A percentile compares a stretch with the other conserved stretches of the same genome.
phyloP scores from a whole-genome alignment of 2,888 invertebrate species.

The Sericinus montela region DNA sequence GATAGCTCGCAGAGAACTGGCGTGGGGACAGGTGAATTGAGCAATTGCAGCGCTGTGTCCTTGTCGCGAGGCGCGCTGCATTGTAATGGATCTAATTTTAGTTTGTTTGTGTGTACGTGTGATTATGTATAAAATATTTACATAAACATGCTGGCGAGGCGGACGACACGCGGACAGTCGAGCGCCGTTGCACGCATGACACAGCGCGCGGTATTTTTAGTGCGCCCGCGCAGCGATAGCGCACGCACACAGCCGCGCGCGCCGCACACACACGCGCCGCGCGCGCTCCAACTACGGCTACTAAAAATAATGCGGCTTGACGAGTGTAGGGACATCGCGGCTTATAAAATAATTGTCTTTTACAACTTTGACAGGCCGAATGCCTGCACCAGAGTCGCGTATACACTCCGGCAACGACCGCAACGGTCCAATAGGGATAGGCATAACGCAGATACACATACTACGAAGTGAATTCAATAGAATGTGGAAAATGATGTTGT shows the following conservation, averaged over 20 bases:
- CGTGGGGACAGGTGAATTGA: background rate
- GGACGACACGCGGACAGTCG: background rate
- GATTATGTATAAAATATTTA: slow-evolving; percentile 3
- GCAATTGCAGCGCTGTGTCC: background rate
- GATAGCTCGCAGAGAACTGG: background rate
- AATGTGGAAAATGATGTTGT: no score
- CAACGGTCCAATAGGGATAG: no score
- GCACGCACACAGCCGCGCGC: background rate
- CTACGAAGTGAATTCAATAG: no score
- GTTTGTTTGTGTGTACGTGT: background rate
- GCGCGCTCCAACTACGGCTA: background rate
- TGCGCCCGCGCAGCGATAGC: slow-evolving; percentile 1
- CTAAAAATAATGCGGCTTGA: slow-evolving; percentile 9
- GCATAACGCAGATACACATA: no score
- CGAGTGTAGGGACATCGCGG: background rate
- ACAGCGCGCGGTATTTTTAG: slow-evolving; percentile 10
- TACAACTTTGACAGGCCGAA: background rate
- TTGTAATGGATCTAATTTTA: background rate
- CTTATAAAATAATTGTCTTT: slow-evolving; percentile 1
- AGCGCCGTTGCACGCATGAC: background rate
- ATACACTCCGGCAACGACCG: no score
- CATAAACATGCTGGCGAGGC: background rate
- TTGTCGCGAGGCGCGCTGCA: slow-evolving; percentile 4
- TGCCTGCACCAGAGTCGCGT: no score
- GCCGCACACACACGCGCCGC: background rate